Conservation (phyloP, 2,888 invertebrate species). For the Caenorhabditis virilis region DNA sequence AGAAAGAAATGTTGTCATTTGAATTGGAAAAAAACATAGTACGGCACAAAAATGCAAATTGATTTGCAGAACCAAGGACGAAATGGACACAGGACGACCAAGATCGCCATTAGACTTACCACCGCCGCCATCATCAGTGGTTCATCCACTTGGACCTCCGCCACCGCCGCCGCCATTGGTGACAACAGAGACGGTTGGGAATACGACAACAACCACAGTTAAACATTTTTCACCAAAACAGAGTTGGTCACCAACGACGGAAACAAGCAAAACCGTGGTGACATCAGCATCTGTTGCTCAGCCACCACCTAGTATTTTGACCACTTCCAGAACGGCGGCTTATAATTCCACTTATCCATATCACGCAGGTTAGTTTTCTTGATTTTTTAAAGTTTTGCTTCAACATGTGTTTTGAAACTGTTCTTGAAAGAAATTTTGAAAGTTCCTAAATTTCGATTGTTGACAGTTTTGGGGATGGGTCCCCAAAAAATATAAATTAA, state of each 20-base stretch:
- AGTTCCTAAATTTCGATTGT: too few species aligned
- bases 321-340: too few species aligned
- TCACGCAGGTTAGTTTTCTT: too few species aligned
- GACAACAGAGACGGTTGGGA: conserved; percentile 19
- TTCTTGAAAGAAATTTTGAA: too few species aligned
- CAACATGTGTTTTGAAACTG: too few species aligned
- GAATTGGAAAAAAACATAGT: too few species aligned
- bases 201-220: conserved; percentile 20
- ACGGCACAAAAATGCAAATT: background rate
- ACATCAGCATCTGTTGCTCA: conserved; percentile 22
- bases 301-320: conserved; percentile 31
- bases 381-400: too few species aligned
- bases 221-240: conserved; percentile 19
- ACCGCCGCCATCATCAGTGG: conserved; percentile 43
- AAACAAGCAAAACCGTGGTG: conserved; percentile 16
- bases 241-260: conserved; percentile 12
- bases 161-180: conserved; percentile 34
- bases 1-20: too few species aligned
- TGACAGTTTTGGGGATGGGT: too few species aligned
- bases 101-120: conserved; percentile 44
- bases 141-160: conserved; percentile 26
- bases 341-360: too few species aligned
- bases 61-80: conserved; percentile 33
- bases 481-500: too few species aligned
- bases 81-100: conserved; percentile 36